Base-by-base conservation (phyloP, 2,888 invertebrate genomes). In the Synanthedon vespiformis region DNA sequence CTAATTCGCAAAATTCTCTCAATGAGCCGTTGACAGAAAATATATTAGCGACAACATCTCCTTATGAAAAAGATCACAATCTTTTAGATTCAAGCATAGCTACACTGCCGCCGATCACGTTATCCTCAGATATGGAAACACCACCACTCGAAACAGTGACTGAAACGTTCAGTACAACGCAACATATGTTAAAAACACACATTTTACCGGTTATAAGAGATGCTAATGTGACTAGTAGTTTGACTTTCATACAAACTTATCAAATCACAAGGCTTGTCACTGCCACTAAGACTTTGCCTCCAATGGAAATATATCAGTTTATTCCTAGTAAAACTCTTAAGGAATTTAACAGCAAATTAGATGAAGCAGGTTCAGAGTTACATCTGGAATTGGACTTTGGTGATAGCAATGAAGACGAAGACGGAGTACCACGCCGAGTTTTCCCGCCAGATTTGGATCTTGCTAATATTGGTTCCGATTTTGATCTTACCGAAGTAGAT, bases 81-180 rank as follows among this genome's bases (percentile, higher is more conserved):
- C 82, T 90, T 50, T 78, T 94, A 56, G 93, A 94, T 73, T 93
- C 94, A 12, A 94, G 94, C 63, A 91, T 96, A 53, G 95, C 93
- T 10, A 96, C 96, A 1, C 84, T 96, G 41, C 95, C 95, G 10
- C 91, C 95, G 0, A 91, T 96, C 57, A 92, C 92, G 55, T 81
- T 95, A 47, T 90, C 93, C 6, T 90, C 92, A 10, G 93, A 93
- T 63, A 91, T 92, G 72, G 94, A 94, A 74, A 96, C 95, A 0
- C 95, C 95, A 12, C 95, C 95, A 0, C 79, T 97, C 51, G 95
- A 96, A 84, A 96, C 95, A 1, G 87, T 95, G 48, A 95, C 95
- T 0, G 96, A 97, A 80, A 95, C 95, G 3, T 97, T 95, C 80
- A 95, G 96, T 63, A 95, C 96, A 4, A 96, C 95, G 0, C 95